phyloP scores from a whole-genome alignment of 2,797 vertebrate genomes.

The Pseudotriccus pelzelni region DNA sequence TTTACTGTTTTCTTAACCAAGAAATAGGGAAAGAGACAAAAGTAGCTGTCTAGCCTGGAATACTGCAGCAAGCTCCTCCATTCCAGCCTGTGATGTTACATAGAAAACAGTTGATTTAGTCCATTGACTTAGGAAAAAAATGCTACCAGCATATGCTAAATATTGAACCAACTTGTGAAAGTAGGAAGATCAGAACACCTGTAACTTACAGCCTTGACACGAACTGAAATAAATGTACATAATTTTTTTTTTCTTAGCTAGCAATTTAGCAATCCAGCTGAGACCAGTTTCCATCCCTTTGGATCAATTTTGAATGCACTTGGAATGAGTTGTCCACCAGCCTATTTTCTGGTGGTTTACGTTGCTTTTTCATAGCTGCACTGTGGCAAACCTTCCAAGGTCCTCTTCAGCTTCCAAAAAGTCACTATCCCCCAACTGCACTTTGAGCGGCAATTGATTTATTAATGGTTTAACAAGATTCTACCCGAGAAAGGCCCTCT shows the following conservation, averaged over 20 bases:
- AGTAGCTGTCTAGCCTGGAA: conserved; percentile 52
- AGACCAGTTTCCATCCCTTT: not conserved
- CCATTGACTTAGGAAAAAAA: conserved; percentile 56
- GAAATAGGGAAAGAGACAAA: not conserved
- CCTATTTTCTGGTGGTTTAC: not conserved
- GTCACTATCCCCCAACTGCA: not conserved
- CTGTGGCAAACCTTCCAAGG: not conserved
- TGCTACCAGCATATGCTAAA: conserved; percentile 42
- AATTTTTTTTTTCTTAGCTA: not conserved
- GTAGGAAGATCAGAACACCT: conserved; percentile 36
- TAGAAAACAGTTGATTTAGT: conserved; percentile 64
- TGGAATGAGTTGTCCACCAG: not conserved
- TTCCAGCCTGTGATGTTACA: conserved; percentile 41
- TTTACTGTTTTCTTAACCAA: conserved; percentile 33
- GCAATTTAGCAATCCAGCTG: not conserved
- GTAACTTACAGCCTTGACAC: not conserved
- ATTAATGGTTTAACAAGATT: not conserved
- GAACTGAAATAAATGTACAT: not conserved
- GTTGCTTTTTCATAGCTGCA: not conserved
- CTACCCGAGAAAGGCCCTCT: not conserved
- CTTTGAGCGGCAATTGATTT: not conserved
- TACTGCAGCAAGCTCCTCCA: conserved; percentile 8
- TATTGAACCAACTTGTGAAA: conserved; percentile 39
- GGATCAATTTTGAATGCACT: not conserved
- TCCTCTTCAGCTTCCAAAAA: not conserved